Evolutionary conservation across 2,888 invertebrate genomes (phyloP), one percentile per base, ranked within the genome.

Genomic region (Heliconius cydno): DNA sequence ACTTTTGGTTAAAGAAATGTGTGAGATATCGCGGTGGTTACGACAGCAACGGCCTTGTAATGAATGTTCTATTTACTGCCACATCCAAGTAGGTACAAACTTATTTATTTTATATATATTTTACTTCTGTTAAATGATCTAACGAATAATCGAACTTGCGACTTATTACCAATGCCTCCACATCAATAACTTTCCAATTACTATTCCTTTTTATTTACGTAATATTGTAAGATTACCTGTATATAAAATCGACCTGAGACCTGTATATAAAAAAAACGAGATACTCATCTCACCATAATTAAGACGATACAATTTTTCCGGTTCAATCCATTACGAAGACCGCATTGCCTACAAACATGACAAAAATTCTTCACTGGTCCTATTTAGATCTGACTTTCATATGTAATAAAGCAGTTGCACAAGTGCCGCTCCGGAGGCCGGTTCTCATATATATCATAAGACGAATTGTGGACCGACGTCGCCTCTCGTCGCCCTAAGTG

Each of bases 361-460:
- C 74, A 79, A 68, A 60, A 73, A 57, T 78, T 77, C 66, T 75
- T 73, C 63, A 76, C 68, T 73, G 76, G 79, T 74, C 80, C 72
- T 76, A 78, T 76, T 78, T 80, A 79, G 75, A 65, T 52, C 38
- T 63, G 68, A 73, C 78, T 78, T 78, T 73, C 78, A 73, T 67
- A 52, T 34, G 77, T 65, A 72, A 78, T 78, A 74, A 68, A 73
- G 57, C 78, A 63, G 78, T 82, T 82, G 77, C 74, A 78, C 78
- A 81, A 82, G 52, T 76, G 76, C 76, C 78, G 76, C 76, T 76
- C 66, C 75, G 78, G 30, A 52, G 73, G 52, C 73, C 25, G 80
- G 82, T 81, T 82, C 82, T 60, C 82, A 82, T 81, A 82, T 82
- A 79, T 79, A 82, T 82, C 81, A 82, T 71, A 76, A 79, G 81